Evolutionary conservation across 2,113 vertebrate species (phyloP).

Genomic region (Aptenodytes forsteri): DNA sequence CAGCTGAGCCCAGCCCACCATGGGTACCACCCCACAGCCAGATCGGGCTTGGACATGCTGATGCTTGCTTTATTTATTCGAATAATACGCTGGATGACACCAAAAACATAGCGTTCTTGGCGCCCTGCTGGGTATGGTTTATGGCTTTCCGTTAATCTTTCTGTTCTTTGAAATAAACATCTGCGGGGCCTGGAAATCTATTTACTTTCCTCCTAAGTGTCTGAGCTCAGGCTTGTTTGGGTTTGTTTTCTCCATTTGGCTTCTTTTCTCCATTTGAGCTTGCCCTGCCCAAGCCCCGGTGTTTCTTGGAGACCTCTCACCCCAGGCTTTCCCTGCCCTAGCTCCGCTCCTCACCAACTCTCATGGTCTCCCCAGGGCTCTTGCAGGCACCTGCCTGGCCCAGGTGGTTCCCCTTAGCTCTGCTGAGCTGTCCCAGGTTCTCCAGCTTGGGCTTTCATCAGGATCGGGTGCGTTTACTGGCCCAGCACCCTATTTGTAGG

Average conservation of each 20-base stretch:
- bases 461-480: neutral
- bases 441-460: neutral
- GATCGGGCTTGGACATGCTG: neutral
- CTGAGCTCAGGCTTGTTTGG: neutral
- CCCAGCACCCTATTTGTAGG: neutral
- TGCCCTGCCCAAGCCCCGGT: rapidly evolving
- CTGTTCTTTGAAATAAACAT: neutral
- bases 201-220: neutral
- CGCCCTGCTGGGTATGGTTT: neutral
- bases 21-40: neutral
- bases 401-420: neutral
- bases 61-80: neutral
- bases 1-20: neutral
- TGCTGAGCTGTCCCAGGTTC: neutral
- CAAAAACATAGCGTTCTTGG: neutral
- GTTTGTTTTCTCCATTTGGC: neutral
- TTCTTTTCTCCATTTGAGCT: neutral
- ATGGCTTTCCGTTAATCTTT: neutral
- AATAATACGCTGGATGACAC: neutral
- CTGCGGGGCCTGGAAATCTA: neutral
- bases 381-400: neutral
- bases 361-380: neutral
- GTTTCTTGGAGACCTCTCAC: neutral
- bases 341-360: neutral
- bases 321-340: neutral